These are phyloP conservation scores for Eubucco bourcierii DNA, from an alignment of 2,113 vertebrate species.

Conservation along the genomic window DNA sequence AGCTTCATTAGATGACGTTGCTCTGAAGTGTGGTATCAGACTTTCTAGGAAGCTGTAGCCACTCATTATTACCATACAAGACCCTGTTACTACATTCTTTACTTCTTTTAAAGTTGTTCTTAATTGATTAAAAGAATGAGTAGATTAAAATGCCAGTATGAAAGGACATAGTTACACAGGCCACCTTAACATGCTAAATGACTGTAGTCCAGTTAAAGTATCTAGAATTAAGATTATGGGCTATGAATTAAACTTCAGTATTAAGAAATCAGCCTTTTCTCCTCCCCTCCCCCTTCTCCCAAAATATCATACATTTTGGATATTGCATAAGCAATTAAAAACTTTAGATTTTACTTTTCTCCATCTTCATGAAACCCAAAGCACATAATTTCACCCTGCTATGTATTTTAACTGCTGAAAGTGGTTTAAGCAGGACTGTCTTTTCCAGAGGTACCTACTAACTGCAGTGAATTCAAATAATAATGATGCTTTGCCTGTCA, in stretches of 20 bases:
- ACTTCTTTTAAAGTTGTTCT: conserved; percentile 53
- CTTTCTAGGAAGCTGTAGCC: neutral
- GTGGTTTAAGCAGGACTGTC: neutral
- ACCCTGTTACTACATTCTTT: neutral
- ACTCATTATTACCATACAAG: neutral
- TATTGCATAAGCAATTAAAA: neutral
- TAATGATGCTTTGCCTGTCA: conserved; percentile 34
- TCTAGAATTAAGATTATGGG: neutral
- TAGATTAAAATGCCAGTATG: conserved; percentile 10
- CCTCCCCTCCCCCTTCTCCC: neutral
- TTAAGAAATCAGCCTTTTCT: neutral
- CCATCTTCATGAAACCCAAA: neutral
- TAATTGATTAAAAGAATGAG: conserved; percentile 16
- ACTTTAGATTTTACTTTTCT: neutral
- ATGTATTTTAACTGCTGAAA: neutral
- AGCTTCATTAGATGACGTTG: neutral
- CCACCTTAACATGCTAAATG: neutral
- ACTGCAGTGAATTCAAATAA: conserved; percentile 50
- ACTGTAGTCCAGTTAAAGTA: neutral
- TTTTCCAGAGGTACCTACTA: conserved; percentile 15
- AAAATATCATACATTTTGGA: conserved; percentile 1
- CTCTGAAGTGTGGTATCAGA: neutral
- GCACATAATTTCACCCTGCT: neutral
- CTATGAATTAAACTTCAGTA: conserved; percentile 17
- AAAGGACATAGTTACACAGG: neutral